Evolutionary conservation across 1,140 invertebrate species (phyloP).

Genomic region (Nylanderia fulva): DNA sequence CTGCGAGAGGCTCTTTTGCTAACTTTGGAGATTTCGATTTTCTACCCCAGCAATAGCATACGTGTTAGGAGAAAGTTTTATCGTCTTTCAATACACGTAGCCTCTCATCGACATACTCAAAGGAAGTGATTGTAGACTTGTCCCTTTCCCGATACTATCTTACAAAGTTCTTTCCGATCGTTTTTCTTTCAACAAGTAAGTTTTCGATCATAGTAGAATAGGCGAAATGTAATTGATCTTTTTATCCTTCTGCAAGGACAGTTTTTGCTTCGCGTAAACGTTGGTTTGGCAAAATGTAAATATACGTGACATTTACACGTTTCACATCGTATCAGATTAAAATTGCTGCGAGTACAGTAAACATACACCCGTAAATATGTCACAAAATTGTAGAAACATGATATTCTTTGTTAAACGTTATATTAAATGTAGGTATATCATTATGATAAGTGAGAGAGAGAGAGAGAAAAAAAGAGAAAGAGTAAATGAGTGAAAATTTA

Average conservation of each 20-base stretch:
- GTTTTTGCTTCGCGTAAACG: background rate
- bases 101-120: slow-evolving; percentile 49
- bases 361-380: background rate
- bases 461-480: background rate
- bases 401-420: background rate
- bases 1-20: slow-evolving; percentile 18
- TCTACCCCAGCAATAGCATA: slow-evolving; percentile 3
- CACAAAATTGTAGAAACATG: background rate
- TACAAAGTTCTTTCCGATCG: slow-evolving; percentile 30
- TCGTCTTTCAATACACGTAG: slow-evolving; percentile 54
- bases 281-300: background rate
- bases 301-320: background rate
- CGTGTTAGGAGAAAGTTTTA: slow-evolving; percentile 54
- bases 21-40: slow-evolving; percentile 33
- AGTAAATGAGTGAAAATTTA: slow-evolving; percentile 1
- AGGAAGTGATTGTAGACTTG: slow-evolving; percentile 56
- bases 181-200: slow-evolving; percentile 29
- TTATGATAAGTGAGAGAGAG: background rate
- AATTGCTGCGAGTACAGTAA: slow-evolving; percentile 10
- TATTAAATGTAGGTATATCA: slow-evolving; percentile 9
- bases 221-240: slow-evolving; percentile 10
- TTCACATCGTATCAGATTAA: background rate
- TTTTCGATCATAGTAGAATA: slow-evolving; percentile 26
- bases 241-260: background rate
- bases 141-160: slow-evolving; percentile 40